Evolutionary conservation across 1,140 invertebrate species (phyloP).

Genomic region (Cataglyphis hispanica): DNA sequence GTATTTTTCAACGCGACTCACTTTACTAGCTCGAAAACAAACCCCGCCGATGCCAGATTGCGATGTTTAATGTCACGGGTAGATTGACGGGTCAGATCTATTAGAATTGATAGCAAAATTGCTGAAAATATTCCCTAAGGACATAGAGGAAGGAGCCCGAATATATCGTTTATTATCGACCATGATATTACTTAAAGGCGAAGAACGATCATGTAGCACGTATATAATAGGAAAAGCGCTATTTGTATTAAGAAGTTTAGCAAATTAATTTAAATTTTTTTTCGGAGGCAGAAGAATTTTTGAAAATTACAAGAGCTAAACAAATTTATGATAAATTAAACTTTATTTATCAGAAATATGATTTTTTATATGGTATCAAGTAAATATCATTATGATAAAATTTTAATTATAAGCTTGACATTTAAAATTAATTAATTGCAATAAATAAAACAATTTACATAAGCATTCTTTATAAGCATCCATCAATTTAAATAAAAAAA

Average conservation of each 20-base stretch:
- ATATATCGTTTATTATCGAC: slow-evolving; percentile 5
- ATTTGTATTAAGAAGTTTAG: neutral
- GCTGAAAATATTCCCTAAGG: slow-evolving; percentile 43
- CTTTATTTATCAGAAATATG: neutral
- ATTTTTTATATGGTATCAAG: neutral
- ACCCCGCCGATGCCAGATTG: slow-evolving; percentile 23
- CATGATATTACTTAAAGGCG: neutral
- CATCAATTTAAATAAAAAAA: neutral
- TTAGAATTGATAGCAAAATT: slow-evolving; percentile 24
- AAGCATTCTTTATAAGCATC: neutral
- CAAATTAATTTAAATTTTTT: slow-evolving; percentile 33
- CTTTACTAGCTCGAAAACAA: neutral
- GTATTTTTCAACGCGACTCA: slow-evolving; percentile 46
- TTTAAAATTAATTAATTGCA: neutral
- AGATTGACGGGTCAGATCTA: slow-evolving; percentile 54
- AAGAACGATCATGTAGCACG: neutral
- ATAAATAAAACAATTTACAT: neutral
- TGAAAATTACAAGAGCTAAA: neutral
- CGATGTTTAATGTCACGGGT: slow-evolving; percentile 29
- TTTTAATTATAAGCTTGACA: neutral
- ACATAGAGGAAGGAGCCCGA: neutral
- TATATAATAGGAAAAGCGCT: neutral
- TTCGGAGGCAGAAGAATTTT: no score
- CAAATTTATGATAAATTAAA: neutral
- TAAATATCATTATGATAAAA: neutral